These are phyloP conservation scores for Dendrolimus kikuchii DNA, from an alignment of 1,140 invertebrate genomes.

Conservation along the genomic window DNA sequence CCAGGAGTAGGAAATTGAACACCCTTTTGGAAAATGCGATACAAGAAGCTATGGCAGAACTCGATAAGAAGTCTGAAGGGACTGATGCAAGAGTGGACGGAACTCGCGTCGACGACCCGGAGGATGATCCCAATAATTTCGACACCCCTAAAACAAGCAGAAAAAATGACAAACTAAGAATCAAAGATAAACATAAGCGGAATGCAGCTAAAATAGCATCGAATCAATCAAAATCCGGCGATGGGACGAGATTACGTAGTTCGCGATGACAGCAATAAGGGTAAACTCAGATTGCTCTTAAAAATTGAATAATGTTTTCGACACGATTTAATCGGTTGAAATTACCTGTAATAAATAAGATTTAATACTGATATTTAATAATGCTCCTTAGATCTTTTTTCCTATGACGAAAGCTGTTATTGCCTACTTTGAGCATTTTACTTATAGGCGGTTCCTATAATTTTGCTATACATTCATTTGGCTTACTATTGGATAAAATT, in stretches of 20 bases:
- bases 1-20: slow-evolving; percentile 92
- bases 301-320: too few relatives aligned
- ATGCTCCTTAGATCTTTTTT: too few relatives aligned
- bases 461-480: too few relatives aligned
- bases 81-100: slow-evolving; percentile 5
- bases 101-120: slow-evolving; percentile 1
- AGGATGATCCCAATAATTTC: slow-evolving; percentile 1
- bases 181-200: slow-evolving; percentile 32
- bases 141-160: slow-evolving; percentile 28
- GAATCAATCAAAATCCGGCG: slow-evolving; percentile 14
- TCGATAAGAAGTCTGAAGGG: slow-evolving; percentile 75
- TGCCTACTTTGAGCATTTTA: too few relatives aligned
- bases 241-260: slow-evolving; percentile 37
- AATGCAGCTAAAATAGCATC: slow-evolving; percentile 31
- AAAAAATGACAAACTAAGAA: slow-evolving; percentile 33
- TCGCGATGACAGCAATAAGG: slow-evolving; percentile 42
- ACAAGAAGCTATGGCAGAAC: slow-evolving; percentile 90
- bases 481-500: too few relatives aligned
- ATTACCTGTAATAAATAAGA: too few relatives aligned
- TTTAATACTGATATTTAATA: too few relatives aligned
- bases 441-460: too few relatives aligned
- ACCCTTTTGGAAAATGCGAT: slow-evolving; percentile 89
- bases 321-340: too few relatives aligned
- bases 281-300: neutral
- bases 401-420: too few relatives aligned